Evolutionary conservation across 1,140 invertebrate genomes (phyloP), one percentile per base, ranked within the genome.

Genomic region (Scaptomyza graminum): DNA sequence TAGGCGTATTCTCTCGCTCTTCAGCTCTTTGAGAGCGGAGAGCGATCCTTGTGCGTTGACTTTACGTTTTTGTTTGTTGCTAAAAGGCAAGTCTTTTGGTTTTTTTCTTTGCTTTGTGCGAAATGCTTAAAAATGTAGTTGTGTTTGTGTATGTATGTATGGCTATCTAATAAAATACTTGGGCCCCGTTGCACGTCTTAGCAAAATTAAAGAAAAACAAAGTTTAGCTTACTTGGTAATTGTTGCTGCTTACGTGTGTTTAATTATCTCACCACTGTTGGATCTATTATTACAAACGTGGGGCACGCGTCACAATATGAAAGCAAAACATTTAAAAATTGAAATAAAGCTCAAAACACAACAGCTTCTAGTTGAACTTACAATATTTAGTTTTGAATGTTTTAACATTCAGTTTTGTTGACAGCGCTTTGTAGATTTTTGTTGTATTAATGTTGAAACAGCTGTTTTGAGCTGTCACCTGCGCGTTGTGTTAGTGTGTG

Each of bases 391-490:
- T 39, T 57, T 18, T 68, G 22, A 59, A 37, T 64, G 49, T 59
- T 59, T 54, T 72, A 57, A 65, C 61, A 72, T 43, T 47, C 39
- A 64, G 25, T 28, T 47, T 50, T 64, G 67, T 65, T 47, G 50
- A 57, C 46, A 63, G 46, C 39, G 55, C 37, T 72, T 67, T 61
- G 47, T 67, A 55, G 50, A 49, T 57, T n/a, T 69, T 55, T 69
- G 60, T 81, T 43, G 64, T 83, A 64, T 81, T 65, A 44, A 54
- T 83, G 76, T 88, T 88, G 69, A 63, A 89, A 88, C 83, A 88
- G 83, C 83, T 88, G 83, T 88, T 88, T 83, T 79, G 12, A 18
- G 54, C 59, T 65, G 65, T 68, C 79, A 79, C 75, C 75, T 87
- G 65, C 51, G 44, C 41, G 59, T 31, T 49, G 47, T 39, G 28